Evolutionary conservation across 2,888 invertebrate genomes (phyloP), one percentile per base, ranked within the genome.

Genomic region (Erebia ligea): DNA sequence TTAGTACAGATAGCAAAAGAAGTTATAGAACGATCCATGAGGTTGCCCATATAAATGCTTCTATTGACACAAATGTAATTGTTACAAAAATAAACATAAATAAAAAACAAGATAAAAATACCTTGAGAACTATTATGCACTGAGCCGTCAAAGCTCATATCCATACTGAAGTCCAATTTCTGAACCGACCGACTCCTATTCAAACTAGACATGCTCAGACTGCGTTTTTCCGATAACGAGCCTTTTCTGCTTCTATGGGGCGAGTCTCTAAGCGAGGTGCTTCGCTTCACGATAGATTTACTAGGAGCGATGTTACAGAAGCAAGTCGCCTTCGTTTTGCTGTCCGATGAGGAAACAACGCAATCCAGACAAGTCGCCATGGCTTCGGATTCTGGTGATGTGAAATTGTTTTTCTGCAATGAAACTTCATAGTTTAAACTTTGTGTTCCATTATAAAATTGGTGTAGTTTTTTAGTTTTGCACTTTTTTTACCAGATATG

Each of bases 61-160:
- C 34, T 34, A 34, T 6, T 34, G 42, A 11, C 42, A 42, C 10
- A 42, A 42, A 42, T 42, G 9, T 42, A 42, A 11, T 42, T 11
- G 3, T 11, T 11, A 42, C 42, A 42, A 42, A 42, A 42, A 42
- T 11, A 13, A 45, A 13, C 10, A 56, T 11, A 13, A 11, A 11
- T 56, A 1, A 57, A 57, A 25, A 57, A 13, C 25, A 57, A 15
- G 6, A 40, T 10, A 19, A 17, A 71, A 79, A 72, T 81, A 89
- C 94, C 93, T 80, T 86, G 87, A 71, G 90, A 85, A 77, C 87
- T 78, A 67, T 89, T 85, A 75, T 89, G 89, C 56, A 89, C 74
- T 1, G 94, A 94, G 13, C 85, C 89, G 77, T 94, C 94, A 13
- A 94, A 78, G 70, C 94, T 94, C 91, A 94, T 94, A 72, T 94